A percentile compares a stretch with the other conserved stretches of the same genome.
Evolutionary conservation across 2,888 invertebrate species (phyloP).

Genomic region (Eustalomyia histrio): DNA sequence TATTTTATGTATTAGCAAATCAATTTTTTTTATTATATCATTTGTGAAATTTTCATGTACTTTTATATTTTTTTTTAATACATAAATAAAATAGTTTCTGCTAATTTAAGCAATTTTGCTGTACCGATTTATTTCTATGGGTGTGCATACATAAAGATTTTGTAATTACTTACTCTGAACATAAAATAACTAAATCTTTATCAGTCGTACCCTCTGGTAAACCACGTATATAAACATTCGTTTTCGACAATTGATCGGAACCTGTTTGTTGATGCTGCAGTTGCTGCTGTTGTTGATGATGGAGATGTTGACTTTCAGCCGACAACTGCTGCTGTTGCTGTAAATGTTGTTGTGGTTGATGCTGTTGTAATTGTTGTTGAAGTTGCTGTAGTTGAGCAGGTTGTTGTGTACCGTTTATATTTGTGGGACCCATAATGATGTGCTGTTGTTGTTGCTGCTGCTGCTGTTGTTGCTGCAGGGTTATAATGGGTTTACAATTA

Average conservation of each 20-base stretch:
- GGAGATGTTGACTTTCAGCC: conserved; percentile 51
- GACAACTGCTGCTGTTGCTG: conserved; percentile 50
- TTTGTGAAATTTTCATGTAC: too few relatives aligned
- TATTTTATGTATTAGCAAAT: too few relatives aligned
- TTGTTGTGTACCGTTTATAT: conserved; percentile 63
- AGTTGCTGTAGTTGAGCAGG: conserved; percentile 62
- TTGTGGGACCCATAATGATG: conserved; percentile 61
- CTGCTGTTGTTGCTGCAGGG: conserved; percentile 31
- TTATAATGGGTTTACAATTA: conserved; percentile 14
- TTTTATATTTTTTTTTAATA: too few relatives aligned
- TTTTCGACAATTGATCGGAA: conserved; percentile 92
- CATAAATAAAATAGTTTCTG: too few relatives aligned
- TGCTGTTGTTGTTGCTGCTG: conserved; percentile 39
- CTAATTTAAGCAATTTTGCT: too few relatives aligned
- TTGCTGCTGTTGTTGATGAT: conserved; percentile 54
- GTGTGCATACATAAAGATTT: too few relatives aligned
- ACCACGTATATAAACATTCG: conserved; percentile 98
- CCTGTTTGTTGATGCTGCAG: conserved; percentile 79
- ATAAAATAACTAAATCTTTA: conserved; percentile 97
- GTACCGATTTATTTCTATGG: too few relatives aligned
- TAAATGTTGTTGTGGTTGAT: conserved; percentile 49
- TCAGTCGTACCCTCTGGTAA: conserved; percentile 97
- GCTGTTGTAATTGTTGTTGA: conserved; percentile 53
- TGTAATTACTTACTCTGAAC: conserved; percentile 90
- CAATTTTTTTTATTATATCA: too few relatives aligned